These are phyloP conservation scores for Pseudotriccus pelzelni DNA, from an alignment of 2,797 vertebrate genomes.

Conservation along the genomic window DNA sequence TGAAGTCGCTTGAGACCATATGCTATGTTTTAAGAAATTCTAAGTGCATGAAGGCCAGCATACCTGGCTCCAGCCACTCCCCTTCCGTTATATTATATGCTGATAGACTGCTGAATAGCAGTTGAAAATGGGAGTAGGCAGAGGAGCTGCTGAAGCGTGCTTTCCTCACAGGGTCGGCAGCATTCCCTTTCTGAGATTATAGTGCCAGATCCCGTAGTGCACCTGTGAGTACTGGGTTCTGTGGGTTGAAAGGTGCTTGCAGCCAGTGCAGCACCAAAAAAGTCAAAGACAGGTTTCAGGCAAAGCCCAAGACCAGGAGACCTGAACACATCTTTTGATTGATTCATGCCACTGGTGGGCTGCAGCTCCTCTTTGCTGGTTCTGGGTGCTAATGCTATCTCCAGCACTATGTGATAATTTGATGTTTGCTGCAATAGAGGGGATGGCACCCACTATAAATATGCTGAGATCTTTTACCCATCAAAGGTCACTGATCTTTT, in stretches of 20 bases:
- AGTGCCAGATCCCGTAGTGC: rapidly evolving
- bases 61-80: neutral
- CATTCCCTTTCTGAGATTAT: rapidly evolving
- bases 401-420: neutral
- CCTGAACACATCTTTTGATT: neutral
- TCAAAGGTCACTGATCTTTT: neutral
- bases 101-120: neutral
- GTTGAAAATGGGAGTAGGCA: neutral
- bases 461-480: neutral
- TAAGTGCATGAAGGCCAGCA: neutral
- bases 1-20: neutral
- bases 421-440: neutral
- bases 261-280: neutral
- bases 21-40: neutral
- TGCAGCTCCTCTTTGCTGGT: neutral
- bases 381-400: neutral
- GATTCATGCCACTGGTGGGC: neutral
- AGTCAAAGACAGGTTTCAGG: neutral
- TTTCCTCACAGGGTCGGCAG: neutral
- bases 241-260: neutral
- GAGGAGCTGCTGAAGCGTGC: neutral
- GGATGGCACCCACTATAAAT: neutral
- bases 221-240: neutral
- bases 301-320: neutral
- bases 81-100: neutral